A percentile compares a stretch with the other conserved stretches of the same genome.
Conservation (phyloP, 2,113 vertebrate species). For the Sakesphorus luctuosus region DNA sequence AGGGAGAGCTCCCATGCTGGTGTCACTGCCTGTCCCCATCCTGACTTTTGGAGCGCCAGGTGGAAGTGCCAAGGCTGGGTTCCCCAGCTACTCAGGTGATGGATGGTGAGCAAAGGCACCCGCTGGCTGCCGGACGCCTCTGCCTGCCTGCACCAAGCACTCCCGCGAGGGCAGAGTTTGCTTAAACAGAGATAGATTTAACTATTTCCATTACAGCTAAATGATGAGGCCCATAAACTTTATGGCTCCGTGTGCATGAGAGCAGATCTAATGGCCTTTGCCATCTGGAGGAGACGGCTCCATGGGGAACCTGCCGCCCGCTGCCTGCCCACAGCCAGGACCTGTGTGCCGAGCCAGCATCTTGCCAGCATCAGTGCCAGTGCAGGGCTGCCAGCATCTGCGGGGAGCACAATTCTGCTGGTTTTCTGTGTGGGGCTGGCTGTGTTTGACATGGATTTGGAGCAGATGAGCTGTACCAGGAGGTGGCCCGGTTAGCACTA, state of each 20-base stretch:
- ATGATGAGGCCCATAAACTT: slow-evolving; percentile 76
- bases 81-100: accelerated
- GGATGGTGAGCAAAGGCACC: accelerated
- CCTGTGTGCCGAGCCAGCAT: not conserved
- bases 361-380: accelerated
- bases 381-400: accelerated
- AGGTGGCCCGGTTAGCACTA: not conserved
- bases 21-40: not conserved
- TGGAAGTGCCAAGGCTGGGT: not conserved
- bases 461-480: not conserved
- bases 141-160: not conserved
- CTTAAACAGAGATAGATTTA: slow-evolving; percentile 73
- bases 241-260: slow-evolving; percentile 43
- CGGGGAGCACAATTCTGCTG: accelerated
- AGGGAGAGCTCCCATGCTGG: not conserved
- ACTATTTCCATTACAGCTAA: slow-evolving; percentile 76
- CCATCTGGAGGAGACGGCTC: slow-evolving; percentile 74
- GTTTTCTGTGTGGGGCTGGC: accelerated
- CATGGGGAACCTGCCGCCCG: not conserved
- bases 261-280: slow-evolving; percentile 65
- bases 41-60: accelerated
- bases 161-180: slow-evolving; percentile 69
- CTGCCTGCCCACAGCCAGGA: not conserved
- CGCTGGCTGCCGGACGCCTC: not conserved
- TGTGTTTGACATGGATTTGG: accelerated